Conservation (phyloP, 2,888 invertebrate genomes). For the Hirtodrosophila histrioides region DNA sequence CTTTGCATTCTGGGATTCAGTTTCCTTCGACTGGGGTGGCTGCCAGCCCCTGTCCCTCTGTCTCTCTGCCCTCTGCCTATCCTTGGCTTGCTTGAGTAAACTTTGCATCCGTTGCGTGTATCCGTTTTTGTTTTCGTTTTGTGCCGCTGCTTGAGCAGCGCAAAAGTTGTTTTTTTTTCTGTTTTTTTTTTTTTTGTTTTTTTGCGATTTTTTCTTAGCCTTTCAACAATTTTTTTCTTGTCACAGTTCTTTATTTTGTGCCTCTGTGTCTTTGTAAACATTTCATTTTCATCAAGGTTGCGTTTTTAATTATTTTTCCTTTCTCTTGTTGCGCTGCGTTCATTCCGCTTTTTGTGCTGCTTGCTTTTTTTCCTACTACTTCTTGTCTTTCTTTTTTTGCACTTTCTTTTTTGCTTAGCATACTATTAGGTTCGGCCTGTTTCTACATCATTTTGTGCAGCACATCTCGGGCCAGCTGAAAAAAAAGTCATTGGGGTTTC, state of each 20-base stretch:
- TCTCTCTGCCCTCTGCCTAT: not conserved
- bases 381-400: slow-evolving; percentile 10
- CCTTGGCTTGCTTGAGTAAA: slow-evolving; percentile 65
- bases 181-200: slow-evolving; percentile 21
- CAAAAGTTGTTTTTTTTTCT: slow-evolving; percentile 47
- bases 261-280: slow-evolving; percentile 78
- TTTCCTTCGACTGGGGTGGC: slow-evolving; percentile 21
- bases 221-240: slow-evolving; percentile 62
- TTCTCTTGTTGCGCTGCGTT: slow-evolving; percentile 64
- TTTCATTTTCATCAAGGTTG: slow-evolving; percentile 83
- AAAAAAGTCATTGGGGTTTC: slow-evolving; percentile 50
- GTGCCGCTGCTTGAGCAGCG: slow-evolving; percentile 63
- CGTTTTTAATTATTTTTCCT: slow-evolving; percentile 83
- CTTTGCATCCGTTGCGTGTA: slow-evolving; percentile 76
- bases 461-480: slow-evolving; percentile 5
- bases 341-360: slow-evolving; percentile 43
- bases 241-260: slow-evolving; percentile 66
- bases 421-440: slow-evolving; percentile 70
- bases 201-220: slow-evolving; percentile 49
- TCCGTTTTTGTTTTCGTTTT: slow-evolving; percentile 75
- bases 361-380: slow-evolving; percentile 3
- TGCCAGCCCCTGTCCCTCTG: too few relatives aligned
- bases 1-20: slow-evolving; percentile 50
- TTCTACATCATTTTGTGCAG: slow-evolving; percentile 76
- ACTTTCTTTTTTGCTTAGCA: slow-evolving; percentile 47